Base-by-base conservation (phyloP, 2,888 invertebrate species). In the Iselma pallidipennis region DNA sequence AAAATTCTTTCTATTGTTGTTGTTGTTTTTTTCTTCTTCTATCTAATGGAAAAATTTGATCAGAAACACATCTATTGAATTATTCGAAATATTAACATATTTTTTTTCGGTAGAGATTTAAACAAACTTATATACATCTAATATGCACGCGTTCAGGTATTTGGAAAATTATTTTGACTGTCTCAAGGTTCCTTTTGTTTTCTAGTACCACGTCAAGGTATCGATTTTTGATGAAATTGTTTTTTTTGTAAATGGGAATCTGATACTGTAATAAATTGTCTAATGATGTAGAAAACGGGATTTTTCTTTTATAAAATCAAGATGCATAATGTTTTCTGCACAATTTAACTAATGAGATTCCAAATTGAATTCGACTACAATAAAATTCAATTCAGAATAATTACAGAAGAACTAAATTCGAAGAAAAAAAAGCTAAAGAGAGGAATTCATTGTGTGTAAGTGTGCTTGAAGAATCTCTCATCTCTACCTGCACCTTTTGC, bases 51-150 rank as follows among this genome's bases (percentile, higher is more conserved):
- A 9, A 19, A 7, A 1, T 2, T 16, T 16, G 16, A 7, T 6
- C 9, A 14, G 16, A 16, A 37, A 6, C n/a, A n/a, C 66, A 69
- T 63, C 65, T 67, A 61, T 69, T 72, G 74, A 71, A 73, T 72
- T 66, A 74, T 74, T 73, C 71, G 61, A 61, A 67, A 67, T 61
- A 74, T 76, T 76, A 76, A 70, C 75, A 76, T 76, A 76, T 73
- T 73, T 74, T 72, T 71, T 70, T 61, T 37, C 16, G 6, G 7
- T 19, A 16, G 7, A 9, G 37, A 37, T 37, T 37, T 16, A 37
- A 37, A 37, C 9, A 16, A 1, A 16, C 16, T 7, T 16, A 16
- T 9, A 37, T 37, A 37, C 7, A 16, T 37, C 16, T 16, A 16
- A 37, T 37, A 62, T 59, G 61, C 66, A 69, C 70, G 71, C 69